Evolutionary conservation across 2,113 vertebrate genomes (phyloP), one percentile per base, ranked within the genome.

Genomic region (Lipophrys pholis): DNA sequence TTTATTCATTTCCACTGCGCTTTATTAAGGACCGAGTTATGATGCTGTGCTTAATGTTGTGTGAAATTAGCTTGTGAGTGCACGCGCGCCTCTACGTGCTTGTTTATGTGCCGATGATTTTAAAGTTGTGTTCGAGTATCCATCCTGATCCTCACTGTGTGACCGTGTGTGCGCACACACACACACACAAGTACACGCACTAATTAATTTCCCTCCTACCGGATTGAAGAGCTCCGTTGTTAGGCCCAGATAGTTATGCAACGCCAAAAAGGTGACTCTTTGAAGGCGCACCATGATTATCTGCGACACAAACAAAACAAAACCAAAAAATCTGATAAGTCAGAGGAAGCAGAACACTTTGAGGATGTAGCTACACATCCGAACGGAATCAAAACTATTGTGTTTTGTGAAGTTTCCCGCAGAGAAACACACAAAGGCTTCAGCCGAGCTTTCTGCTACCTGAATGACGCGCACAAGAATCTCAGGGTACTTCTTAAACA

Each of bases 221-320:
- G 93, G 94, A 72, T 92, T 98, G 92, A 99, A 99, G 65, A 99
- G 97, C 91, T 99, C 97, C 0, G 95, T 97, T 3, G 97, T 99
- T 78, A 99, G 93, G 7, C 98, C 97, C 61, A 99, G 93, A 92
- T 99, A 95, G 94, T 97, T 95, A 91, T 98, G 96, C 40, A 99
- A 85, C 0, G 97, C 96, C 48, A 99, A 87, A 82, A 99, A 98
- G 0, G 98, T 99, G 89, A 98, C 97, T 80, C 96, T 95, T 91
- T 99, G 98, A 52, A 98, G 95, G 21, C 95, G 94, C 41, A 99
- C 96, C 97, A 99, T 99, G 91, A 99, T 99, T 84, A 99, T 99
- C 97, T 99, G 80, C 56, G 87, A 83, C 45, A 60, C 15, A 67
- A 49, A 83, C 7, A 41, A 79, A 59, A 70, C 39, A n/a, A 71